Conservation (phyloP, 2,113 vertebrate genomes). For the Embiotoca jacksoni region DNA sequence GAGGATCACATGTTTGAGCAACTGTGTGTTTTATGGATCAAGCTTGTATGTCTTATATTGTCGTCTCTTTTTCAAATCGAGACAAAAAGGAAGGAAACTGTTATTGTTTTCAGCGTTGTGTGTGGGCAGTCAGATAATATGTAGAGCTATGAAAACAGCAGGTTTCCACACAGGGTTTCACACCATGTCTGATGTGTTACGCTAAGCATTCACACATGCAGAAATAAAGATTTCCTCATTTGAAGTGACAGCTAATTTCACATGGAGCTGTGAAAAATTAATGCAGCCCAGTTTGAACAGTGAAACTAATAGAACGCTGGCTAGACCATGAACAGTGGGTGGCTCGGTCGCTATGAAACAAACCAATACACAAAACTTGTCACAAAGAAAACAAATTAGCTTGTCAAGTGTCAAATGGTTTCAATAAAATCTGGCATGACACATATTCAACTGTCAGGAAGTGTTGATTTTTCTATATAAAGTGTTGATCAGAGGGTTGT, state of each 20-base stretch:
- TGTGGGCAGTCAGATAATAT: conserved; percentile 20
- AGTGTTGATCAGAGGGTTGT: too few relatives aligned
- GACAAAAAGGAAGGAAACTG: not conserved
- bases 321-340: not conserved
- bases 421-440: not conserved
- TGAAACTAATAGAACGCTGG: conserved; percentile 6
- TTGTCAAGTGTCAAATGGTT: conserved; percentile 13
- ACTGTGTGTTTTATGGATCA: conserved; percentile 15
- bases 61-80: not conserved
- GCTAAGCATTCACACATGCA: conserved; percentile 55
- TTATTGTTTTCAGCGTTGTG: conserved; percentile 3
- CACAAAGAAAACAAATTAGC: conserved; percentile 6
- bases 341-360: conserved; percentile 10
- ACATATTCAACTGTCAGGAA: not conserved
- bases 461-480: not conserved
- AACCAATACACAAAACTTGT: not conserved
- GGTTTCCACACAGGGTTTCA: conserved; percentile 64
- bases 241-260: conserved; percentile 60
- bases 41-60: not conserved
- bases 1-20: conserved; percentile 6
- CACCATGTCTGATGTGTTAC: conserved; percentile 61
- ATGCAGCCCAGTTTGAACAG: conserved; percentile 7
- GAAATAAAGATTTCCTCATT: conserved; percentile 52
- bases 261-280: conserved; percentile 34
- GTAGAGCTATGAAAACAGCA: conserved; percentile 43